Conservation (phyloP, 2,888 invertebrate species). For the Drosophila lacicola region DNA sequence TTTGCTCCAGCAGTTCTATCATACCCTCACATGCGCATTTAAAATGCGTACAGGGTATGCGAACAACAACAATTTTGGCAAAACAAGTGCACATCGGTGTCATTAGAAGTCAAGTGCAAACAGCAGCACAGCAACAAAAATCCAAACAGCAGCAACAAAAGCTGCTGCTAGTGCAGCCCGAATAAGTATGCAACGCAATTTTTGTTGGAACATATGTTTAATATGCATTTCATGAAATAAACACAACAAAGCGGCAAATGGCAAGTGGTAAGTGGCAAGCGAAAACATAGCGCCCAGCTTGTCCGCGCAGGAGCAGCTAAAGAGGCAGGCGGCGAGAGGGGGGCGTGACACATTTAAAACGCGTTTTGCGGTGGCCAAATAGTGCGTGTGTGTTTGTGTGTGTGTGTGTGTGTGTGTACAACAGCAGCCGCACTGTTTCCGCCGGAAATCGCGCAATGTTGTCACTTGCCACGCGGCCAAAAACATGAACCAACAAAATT, state of each 20-base stretch:
- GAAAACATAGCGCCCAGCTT: conserved; percentile 43
- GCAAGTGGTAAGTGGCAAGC: conserved; percentile 34
- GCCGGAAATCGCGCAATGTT: conserved; percentile 69
- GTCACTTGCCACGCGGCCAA: conserved; percentile 61
- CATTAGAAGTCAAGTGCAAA: conserved; percentile 61
- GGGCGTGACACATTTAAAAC: conserved; percentile 57
- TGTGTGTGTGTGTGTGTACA: conserved; percentile 22
- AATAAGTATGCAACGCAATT: conserved; percentile 53
- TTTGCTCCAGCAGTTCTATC: neutral
- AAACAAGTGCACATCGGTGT: conserved; percentile 31
- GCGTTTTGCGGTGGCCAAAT: conserved; percentile 59
- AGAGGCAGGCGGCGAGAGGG: neutral
- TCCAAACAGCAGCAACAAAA: conserved; percentile 15
- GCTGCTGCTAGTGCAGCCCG: conserved; percentile 3
- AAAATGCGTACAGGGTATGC: neutral
- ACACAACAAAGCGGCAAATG: conserved; percentile 56
- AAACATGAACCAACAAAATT: conserved; percentile 21
- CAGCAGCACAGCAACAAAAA: conserved; percentile 8
- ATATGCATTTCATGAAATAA: conserved; percentile 77
- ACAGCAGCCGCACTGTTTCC: conserved; percentile 54
- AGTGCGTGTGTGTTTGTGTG: conserved; percentile 22
- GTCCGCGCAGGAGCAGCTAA: conserved; percentile 12
- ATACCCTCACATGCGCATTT: neutral
- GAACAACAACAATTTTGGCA: neutral
- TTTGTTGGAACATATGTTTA: conserved; percentile 64